A percentile compares a stretch with the other conserved stretches of the same genome.
These are phyloP conservation scores for Patiria pectinifera DNA, from an alignment of 53 echinoderm and acorn worm genomes.

Conservation along the genomic window DNA sequence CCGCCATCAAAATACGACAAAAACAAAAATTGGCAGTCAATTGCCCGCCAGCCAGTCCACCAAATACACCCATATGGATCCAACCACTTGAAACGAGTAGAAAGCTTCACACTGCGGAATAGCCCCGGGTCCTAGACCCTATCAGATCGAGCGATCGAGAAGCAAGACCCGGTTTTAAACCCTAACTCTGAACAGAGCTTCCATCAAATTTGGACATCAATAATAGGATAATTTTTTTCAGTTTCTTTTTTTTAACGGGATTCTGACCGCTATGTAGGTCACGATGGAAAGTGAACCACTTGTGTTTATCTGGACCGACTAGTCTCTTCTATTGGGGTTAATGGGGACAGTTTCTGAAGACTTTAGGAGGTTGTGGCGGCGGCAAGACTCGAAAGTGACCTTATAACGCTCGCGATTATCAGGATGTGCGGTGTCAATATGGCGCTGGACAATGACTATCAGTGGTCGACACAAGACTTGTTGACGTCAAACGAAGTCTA, in stretches of 20 bases:
- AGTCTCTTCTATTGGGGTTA: constrained; percentile 20
- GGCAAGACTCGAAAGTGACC: constrained; percentile 30
- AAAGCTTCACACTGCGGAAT: neutral
- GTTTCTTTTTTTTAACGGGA: neutral
- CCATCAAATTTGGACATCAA: constrained; percentile 5
- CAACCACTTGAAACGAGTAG: neutral
- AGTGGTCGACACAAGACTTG: neutral
- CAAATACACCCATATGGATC: neutral
- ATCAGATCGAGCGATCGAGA: neutral
- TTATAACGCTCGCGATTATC: neutral
- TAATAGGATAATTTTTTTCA: neutral
- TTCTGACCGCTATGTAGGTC: constrained; percentile 55
- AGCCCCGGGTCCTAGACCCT: neutral
- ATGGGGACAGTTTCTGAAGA: constrained; percentile 23
- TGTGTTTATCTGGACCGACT: neutral
- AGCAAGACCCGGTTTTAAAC: neutral
- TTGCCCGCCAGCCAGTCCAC: constrained; percentile 28
- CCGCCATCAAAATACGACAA: constrained; percentile 13
- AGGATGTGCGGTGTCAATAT: neutral
- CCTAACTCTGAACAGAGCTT: neutral
- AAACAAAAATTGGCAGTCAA: neutral
- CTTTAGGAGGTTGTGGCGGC: constrained; percentile 21
- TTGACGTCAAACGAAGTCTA: neutral
- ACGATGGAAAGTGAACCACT: constrained; percentile 28
- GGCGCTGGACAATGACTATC: constrained; percentile 16